Evolutionary conservation across 2,888 invertebrate species (phyloP), one percentile per base, ranked within the genome.

Genomic region (Dynastes tityus): DNA sequence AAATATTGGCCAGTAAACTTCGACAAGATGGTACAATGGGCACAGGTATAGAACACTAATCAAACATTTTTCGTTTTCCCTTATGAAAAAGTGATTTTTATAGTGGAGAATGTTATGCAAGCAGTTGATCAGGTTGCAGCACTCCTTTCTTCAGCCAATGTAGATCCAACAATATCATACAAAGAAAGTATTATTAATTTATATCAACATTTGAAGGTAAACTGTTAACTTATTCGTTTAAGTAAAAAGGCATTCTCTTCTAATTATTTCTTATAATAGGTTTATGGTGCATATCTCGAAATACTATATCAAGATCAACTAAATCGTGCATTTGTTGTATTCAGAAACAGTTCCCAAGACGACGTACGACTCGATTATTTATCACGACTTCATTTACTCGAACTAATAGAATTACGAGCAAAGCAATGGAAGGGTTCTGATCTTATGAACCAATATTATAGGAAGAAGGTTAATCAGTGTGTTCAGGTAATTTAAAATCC

Each of bases 341-440:
- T 97, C 89, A 93, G 97, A 85, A 96, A 97, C 90, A 96, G 95
- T 85, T 96, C 96, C 85, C 95, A 96, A 89, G 96, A 96, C 89
- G 95, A 96, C 89, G 95, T 95, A 88, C 93, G 94, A 88, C 91
- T 97, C 85, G 96, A 96, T 88, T 93, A 95, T 87, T 93, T 95
- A 89, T 95, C 96, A 85, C 93, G 97, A 89, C 92, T 96, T 87
- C 95, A 96, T 89, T 92, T 98, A 86, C 93, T 98, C 88, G 97
- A 98, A 90, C 91, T 98, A 81, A 96, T 98, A 85, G 98, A 98
- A 90, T 90, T 98, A 87, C 92, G 98, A 87, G 97, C 97, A 81
- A 95, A 95, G 89, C 94, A 95, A 87, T 98, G 98, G 98, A 94
- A 95, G 87, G 94, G 94, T 81, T 94, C 93, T 83, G 95, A 96